Conservation (phyloP, 2,888 invertebrate genomes). For the Crioceris asparagi region DNA sequence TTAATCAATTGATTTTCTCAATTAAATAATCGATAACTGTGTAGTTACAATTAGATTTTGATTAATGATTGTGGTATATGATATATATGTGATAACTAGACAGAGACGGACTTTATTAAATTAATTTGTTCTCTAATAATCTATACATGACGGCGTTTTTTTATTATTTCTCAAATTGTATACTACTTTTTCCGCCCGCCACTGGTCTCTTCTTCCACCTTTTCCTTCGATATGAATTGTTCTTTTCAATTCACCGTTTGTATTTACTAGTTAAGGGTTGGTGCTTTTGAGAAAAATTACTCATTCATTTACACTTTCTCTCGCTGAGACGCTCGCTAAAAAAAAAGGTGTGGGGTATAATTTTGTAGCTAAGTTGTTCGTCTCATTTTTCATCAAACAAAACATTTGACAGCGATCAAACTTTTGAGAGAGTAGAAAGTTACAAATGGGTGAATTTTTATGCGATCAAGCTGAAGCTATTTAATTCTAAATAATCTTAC, state of each 20-base stretch:
- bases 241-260: slow-evolving; percentile 19
- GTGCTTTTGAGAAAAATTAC: slow-evolving; percentile 11
- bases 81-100: too few species aligned
- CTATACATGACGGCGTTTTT: too few species aligned
- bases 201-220: slow-evolving; percentile 16
- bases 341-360: slow-evolving; percentile 10
- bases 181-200: too few species aligned
- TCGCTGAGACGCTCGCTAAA: slow-evolving; percentile 6
- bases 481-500: neutral
- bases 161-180: too few species aligned
- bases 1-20: too few species aligned
- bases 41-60: too few species aligned
- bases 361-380: slow-evolving; percentile 8
- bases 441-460: too few species aligned
- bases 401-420: slow-evolving; percentile 10
- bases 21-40: too few species aligned
- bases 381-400: slow-evolving; percentile 11
- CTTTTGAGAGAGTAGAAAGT: slow-evolving; percentile 7
- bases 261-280: slow-evolving; percentile 16
- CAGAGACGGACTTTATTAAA: too few species aligned
- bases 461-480: too few species aligned
- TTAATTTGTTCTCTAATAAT: too few species aligned
- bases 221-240: slow-evolving; percentile 23
- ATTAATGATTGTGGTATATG: too few species aligned
- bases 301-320: slow-evolving; percentile 13